Evolutionary conservation across 2,113 vertebrate species (phyloP).

Genomic region (Neodon shergylaensis): DNA sequence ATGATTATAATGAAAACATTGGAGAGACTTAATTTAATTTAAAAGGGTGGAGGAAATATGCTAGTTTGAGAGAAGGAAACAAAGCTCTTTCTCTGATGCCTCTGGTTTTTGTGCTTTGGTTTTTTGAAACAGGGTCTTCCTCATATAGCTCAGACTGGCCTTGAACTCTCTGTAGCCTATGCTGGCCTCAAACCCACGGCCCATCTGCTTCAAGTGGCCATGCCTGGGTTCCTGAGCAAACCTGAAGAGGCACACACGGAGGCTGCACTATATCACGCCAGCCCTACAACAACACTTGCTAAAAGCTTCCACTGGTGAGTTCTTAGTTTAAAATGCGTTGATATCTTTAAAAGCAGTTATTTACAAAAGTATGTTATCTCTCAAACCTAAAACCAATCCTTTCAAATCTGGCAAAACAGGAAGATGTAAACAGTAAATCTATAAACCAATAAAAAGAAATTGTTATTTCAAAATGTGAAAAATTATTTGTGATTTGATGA

Average conservation of each 20-base stretch:
- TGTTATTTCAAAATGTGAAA: conserved; percentile 51
- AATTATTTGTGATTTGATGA: background rate
- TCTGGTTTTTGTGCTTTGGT: background rate
- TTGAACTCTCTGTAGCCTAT: background rate
- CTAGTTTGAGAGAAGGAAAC: conserved; percentile 6
- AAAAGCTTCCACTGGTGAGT: conserved; percentile 11
- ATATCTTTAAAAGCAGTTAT: background rate
- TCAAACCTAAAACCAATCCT: conserved; percentile 20
- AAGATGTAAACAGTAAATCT: background rate
- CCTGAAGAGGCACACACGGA: background rate
- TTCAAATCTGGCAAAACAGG: background rate
- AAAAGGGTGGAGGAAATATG: background rate
- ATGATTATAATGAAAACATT: background rate
- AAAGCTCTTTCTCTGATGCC: background rate
- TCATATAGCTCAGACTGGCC: background rate
- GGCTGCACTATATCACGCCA: background rate
- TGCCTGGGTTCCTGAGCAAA: background rate
- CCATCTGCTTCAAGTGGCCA: background rate
- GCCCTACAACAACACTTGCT: background rate
- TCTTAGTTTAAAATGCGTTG: background rate
- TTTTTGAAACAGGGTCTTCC: background rate
- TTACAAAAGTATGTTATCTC: conserved; percentile 11
- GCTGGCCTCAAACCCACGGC: background rate
- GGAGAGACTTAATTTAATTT: background rate
- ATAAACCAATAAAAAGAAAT: background rate